Conservation (phyloP, 2,888 invertebrate species). For the Ceramica pisi region DNA sequence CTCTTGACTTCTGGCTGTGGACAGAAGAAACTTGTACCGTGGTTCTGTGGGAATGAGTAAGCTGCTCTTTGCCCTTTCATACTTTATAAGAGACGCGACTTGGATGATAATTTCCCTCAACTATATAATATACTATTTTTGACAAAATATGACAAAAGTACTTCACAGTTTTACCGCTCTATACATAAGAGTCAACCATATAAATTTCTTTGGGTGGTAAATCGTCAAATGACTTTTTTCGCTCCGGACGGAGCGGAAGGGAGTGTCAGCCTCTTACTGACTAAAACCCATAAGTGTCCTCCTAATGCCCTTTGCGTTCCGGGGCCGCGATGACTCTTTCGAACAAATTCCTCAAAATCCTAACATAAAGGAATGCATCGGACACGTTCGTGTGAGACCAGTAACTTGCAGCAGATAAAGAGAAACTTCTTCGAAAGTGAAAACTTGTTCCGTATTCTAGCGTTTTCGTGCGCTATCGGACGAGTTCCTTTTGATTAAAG, state of each 20-base stretch:
- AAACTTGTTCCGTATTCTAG: slow-evolving; percentile 41
- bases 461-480: slow-evolving; percentile 36
- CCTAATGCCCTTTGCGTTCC: too few relatives aligned
- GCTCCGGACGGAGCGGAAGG: too few relatives aligned
- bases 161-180: neutral
- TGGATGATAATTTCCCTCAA: too few relatives aligned
- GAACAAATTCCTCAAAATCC: too few relatives aligned
- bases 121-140: too few relatives aligned
- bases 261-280: too few relatives aligned
- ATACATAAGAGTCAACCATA: slow-evolving; percentile 5
- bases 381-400: neutral
- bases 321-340: too few relatives aligned
- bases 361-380: slow-evolving; percentile 22
- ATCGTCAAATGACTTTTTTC: too few relatives aligned
- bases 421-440: slow-evolving; percentile 49
- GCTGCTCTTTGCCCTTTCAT: neutral
- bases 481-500: slow-evolving; percentile 56
- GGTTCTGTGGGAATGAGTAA: neutral
- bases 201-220: neutral
- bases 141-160: too few relatives aligned
- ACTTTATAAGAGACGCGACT: neutral
- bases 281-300: too few relatives aligned
- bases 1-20: neutral
- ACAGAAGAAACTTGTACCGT: neutral
- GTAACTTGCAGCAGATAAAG: slow-evolving; percentile 23